Conservation (phyloP, 92 coral and sea anemone species). For the Phenganax stokvisi region DNA sequence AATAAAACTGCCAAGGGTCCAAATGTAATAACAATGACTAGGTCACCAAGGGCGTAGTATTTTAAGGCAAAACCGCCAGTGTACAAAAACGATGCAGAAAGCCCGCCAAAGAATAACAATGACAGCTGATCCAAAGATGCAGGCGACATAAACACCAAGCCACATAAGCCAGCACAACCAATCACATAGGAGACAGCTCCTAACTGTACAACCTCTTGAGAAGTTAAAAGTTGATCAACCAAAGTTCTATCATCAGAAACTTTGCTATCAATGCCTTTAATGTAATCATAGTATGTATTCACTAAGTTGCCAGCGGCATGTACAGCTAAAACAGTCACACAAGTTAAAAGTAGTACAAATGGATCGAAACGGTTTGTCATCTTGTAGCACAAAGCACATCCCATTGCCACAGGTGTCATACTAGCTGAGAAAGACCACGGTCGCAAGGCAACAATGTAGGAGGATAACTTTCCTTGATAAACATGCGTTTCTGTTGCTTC, state of each 20-base stretch:
- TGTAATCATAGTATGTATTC: conserved; percentile 85
- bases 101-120: conserved; percentile 39
- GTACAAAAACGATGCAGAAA: conserved; percentile 57
- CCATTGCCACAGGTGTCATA: conserved; percentile 80
- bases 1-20: conserved; percentile 95
- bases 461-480: conserved; percentile 53
- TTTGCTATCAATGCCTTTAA: conserved; percentile 91
- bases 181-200: conserved; percentile 72
- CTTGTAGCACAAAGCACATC: conserved; percentile 84
- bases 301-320: conserved; percentile 97
- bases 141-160: conserved; percentile 71
- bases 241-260: conserved; percentile 92
- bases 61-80: conserved; percentile 97
- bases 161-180: conserved; percentile 68
- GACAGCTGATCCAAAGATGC: conserved; percentile 93
- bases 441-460: conserved; percentile 77
- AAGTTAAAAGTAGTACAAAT: conserved; percentile 53
- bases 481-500: conserved; percentile 29
- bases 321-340: conserved; percentile 77
- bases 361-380: conserved; percentile 63
- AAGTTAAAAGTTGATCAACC: conserved; percentile 78
- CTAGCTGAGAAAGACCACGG: conserved; percentile 99
- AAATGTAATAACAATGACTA: conserved; percentile 85
- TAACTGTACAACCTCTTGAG: conserved; percentile 85
- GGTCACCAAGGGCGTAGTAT: conserved; percentile 90